These are phyloP conservation scores for Cenopis cana DNA, from an alignment of 2,888 invertebrate genomes.

Conservation along the genomic window DNA sequence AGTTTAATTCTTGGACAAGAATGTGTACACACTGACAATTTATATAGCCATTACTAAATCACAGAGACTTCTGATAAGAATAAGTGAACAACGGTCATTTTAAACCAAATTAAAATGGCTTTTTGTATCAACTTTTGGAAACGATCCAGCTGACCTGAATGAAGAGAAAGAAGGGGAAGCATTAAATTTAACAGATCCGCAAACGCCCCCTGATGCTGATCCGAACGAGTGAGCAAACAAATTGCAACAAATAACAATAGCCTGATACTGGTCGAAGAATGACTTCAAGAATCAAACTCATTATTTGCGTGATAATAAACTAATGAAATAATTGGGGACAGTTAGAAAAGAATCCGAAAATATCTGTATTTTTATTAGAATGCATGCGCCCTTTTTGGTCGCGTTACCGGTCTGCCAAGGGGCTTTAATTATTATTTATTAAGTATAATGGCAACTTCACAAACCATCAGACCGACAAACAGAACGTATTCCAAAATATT, in stretches of 20 bases:
- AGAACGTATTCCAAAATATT: neutral
- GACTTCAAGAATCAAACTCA: neutral
- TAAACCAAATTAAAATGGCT: constrained; percentile 59
- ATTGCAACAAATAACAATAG: constrained; percentile 26
- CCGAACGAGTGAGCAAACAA: constrained; percentile 45
- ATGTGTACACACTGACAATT: neutral
- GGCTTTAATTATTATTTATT: neutral
- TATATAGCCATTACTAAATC: constrained; percentile 30
- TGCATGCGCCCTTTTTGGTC: neutral
- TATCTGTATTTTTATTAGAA: neutral
- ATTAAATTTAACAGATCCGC: constrained; percentile 65
- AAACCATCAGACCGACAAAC: neutral
- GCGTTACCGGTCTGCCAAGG: neutral
- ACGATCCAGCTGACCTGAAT: constrained; percentile 79
- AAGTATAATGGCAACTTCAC: too few relatives aligned
- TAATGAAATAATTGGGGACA: too few relatives aligned
- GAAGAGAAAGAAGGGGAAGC: constrained; percentile 61
- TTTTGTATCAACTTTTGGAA: constrained; percentile 65
- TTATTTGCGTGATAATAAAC: neutral
- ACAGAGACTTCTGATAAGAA: constrained; percentile 29
- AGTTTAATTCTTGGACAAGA: constrained; percentile 8
- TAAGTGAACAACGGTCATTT: constrained; percentile 45
- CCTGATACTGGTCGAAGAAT: neutral
- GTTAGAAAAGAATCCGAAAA: neutral
- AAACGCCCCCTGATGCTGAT: constrained; percentile 47